Base-by-base conservation (phyloP, 30 jellyfish, hydroid and myxozoan species). In the Aurelia aurita complex sp. Pacific region DNA sequence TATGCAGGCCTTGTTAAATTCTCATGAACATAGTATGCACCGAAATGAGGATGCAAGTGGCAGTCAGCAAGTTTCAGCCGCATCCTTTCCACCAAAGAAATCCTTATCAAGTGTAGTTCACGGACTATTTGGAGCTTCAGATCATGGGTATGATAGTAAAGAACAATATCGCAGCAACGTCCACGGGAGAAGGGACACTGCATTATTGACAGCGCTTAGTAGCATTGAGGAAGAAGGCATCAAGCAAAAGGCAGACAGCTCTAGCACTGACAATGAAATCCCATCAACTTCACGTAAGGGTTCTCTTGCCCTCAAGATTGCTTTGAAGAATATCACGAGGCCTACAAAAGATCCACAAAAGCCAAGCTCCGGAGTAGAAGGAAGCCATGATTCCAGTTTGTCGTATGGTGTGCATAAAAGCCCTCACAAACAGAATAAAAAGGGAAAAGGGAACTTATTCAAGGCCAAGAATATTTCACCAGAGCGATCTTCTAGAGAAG, bases 1-100 rank as follows among this genome's bases (percentile, higher is more conserved):
- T 17, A 36, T 73, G 69, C 71, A 3, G 5, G 83, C 71, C 0
- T n/a, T 73, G 71, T 67, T 36, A 43, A 73, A 51, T 19, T 50
- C 71, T 53, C 62, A 52, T 53, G 73, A 73, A 73, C 53, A 11
- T 23, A 50, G 69, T 61, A 23, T 61, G 36, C 10, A 61, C 8
- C 36, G 36, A 61, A 61, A 12, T 61, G 70, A 2, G 10, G 13
- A 12, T 12, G 34, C 70, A 9, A 5, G 38, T 11, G 12, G 57
- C 57, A 46, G 57, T 46, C 57, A 46, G 57, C 15, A 46, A 46
- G 57, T 46, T 46, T 9, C 1, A 4, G 17, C 70, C 18, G 68
- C 68, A 15, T 4, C 29, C 32, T 4, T 11, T n/a, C 12, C 15
- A 0, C 70, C 70, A 61, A 61, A 23, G 38, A 12, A 61, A 61